Conservation (phyloP, 2,888 invertebrate genomes). For the Phymatocera aterrima region DNA sequence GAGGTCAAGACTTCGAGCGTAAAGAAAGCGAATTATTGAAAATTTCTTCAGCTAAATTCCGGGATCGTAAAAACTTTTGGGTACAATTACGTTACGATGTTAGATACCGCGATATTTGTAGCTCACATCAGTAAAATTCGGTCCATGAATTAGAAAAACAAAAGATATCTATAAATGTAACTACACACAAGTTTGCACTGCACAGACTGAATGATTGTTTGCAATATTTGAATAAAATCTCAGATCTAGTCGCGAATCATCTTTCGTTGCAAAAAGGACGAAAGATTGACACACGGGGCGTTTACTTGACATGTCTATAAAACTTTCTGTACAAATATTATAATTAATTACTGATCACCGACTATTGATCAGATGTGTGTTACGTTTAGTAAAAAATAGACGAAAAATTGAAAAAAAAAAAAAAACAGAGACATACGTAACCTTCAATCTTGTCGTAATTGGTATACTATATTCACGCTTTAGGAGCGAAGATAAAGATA, state of each 20-base stretch:
- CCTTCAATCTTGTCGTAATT: conserved; percentile 25
- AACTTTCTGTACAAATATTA: conserved; percentile 12
- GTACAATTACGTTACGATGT: not conserved
- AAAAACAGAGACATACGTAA: not conserved
- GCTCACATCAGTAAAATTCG: not conserved
- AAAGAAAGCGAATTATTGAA: conserved; percentile 20
- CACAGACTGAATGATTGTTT: not conserved
- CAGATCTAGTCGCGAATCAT: not conserved
- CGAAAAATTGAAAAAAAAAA: not conserved
- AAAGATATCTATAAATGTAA: not conserved
- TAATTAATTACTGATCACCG: conserved; percentile 16
- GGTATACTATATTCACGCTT: not conserved
- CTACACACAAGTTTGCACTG: not conserved
- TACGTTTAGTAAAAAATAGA: not conserved
- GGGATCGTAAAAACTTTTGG: not conserved
- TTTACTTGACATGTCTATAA: not conserved
- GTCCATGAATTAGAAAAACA: not conserved
- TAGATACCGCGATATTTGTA: too few species aligned
- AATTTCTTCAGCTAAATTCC: not conserved
- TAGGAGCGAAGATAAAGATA: not conserved
- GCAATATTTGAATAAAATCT: not conserved
- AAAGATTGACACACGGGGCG: not conserved
- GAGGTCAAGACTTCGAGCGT: conserved; percentile 33
- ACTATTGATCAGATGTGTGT: conserved; percentile 17
- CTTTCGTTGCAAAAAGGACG: not conserved